Evolutionary conservation across 2,113 vertebrate genomes (phyloP).

Genomic region (Clinocottus analis): DNA sequence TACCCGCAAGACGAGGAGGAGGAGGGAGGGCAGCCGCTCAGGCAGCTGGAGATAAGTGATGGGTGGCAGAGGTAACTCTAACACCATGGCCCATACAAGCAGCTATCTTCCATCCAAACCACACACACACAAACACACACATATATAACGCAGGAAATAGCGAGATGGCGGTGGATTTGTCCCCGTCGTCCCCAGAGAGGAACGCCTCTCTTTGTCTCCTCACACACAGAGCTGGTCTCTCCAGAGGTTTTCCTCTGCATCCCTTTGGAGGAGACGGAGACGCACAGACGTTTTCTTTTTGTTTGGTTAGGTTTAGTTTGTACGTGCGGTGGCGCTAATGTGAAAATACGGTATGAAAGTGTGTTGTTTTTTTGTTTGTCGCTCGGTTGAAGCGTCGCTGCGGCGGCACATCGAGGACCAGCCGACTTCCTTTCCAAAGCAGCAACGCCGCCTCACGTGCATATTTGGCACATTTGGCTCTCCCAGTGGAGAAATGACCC

Average conservation of each 20-base stretch:
- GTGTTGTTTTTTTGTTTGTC: constrained; percentile 13
- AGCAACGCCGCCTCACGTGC: not conserved
- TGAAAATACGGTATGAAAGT: constrained; percentile 26
- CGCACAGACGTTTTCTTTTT: constrained; percentile 45
- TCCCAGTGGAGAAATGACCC: not conserved
- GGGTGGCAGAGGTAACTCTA: constrained; percentile 89
- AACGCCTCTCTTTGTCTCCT: constrained; percentile 59
- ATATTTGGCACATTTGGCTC: not conserved
- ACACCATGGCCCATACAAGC: constrained; percentile 39
- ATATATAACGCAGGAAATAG: constrained; percentile 8
- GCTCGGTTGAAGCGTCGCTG: constrained; percentile 29
- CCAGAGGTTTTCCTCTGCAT: constrained; percentile 46
- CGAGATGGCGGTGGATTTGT: constrained; percentile 15
- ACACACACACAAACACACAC: constrained; percentile 13
- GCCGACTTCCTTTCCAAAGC: constrained; percentile 31
- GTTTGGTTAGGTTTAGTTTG: constrained; percentile 57
- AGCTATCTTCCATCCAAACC: constrained; percentile 38
- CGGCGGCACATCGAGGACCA: constrained; percentile 60
- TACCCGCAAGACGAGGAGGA: constrained; percentile 81
- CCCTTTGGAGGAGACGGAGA: constrained; percentile 41
- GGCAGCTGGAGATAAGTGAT: constrained; percentile 80
- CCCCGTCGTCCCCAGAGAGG: constrained; percentile 45
- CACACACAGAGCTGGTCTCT: constrained; percentile 75
- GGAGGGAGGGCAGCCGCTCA: constrained; percentile 66
- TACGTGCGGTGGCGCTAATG: constrained; percentile 40